A percentile compares a stretch with the other conserved stretches of the same genome.
Evolutionary conservation across 1,140 invertebrate species (phyloP).

Genomic region (Tetragnatha versicolor): DNA sequence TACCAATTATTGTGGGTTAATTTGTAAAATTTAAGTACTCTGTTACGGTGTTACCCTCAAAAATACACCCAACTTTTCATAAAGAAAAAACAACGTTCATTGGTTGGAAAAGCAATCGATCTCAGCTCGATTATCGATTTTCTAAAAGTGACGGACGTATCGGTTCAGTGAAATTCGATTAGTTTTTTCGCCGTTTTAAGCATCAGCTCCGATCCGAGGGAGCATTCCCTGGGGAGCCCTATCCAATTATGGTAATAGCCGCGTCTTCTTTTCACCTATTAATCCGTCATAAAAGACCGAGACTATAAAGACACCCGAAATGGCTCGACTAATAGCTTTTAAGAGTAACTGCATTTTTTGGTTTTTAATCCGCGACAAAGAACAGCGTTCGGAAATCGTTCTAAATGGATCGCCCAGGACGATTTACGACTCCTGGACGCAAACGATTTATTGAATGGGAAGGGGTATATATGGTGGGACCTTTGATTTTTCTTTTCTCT

Average conservation of each 20-base stretch:
- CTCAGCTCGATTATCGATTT: conserved; percentile 10
- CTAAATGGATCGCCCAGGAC: conserved; percentile 5
- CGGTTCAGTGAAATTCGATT: neutral
- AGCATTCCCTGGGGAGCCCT: conserved; percentile 8
- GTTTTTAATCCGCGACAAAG: conserved; percentile 31
- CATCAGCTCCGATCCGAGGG: neutral
- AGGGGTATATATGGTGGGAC: conserved; percentile 40
- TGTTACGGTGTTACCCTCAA: too few relatives aligned
- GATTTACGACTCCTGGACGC: neutral
- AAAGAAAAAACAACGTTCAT: too few relatives aligned
- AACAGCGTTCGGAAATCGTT: conserved; percentile 26
- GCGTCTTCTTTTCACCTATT: conserved; percentile 41
- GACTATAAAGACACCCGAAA: conserved; percentile 21
- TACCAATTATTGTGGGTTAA: too few relatives aligned
- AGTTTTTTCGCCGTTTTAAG: conserved; percentile 6
- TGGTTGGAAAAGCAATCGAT: neutral
- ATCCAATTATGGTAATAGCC: conserved; percentile 52
- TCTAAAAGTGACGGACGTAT: neutral
- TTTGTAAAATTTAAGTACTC: too few relatives aligned
- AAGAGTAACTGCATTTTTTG: conserved; percentile 38
- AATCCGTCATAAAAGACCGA: conserved; percentile 49
- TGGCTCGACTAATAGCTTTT: conserved; percentile 46
- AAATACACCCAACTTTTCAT: too few relatives aligned
- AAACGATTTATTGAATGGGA: conserved; percentile 26
- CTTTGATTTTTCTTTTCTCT: conserved; percentile 12